Percentiles rank a stretch among this genome's conserved stretches.
Conservation (phyloP, 2,888 invertebrate species). For the Stenichneumon culpator region DNA sequence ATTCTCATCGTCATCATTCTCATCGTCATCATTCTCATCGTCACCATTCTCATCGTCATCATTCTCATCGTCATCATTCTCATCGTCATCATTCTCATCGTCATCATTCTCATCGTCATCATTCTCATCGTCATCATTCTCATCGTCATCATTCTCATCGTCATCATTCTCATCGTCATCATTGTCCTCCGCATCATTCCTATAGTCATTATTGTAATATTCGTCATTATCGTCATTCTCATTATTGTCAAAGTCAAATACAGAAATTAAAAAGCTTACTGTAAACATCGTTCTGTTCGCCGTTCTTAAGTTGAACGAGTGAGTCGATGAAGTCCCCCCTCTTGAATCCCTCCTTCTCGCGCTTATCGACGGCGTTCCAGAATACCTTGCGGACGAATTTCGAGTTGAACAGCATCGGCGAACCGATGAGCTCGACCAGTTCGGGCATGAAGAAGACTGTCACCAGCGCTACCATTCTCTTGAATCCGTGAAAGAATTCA, state of each 20-base stretch:
- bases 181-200: too few relatives aligned
- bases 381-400: slow-evolving; percentile 79
- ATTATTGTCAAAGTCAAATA: neutral
- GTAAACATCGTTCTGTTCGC: slow-evolving; percentile 79
- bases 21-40: too few relatives aligned
- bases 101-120: too few relatives aligned
- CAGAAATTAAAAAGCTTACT: slow-evolving; percentile 73
- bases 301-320: slow-evolving; percentile 78
- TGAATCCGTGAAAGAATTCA: slow-evolving; percentile 80
- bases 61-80: too few relatives aligned
- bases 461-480: slow-evolving; percentile 80
- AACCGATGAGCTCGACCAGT: slow-evolving; percentile 78
- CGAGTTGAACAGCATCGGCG: slow-evolving; percentile 77
- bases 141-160: too few relatives aligned
- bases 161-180: too few relatives aligned
- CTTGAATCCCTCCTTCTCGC: slow-evolving; percentile 76
- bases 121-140: too few relatives aligned
- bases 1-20: too few relatives aligned
- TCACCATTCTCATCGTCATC: too few relatives aligned
- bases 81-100: too few relatives aligned
- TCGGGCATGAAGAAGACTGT: slow-evolving; percentile 82
- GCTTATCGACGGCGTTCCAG: slow-evolving; percentile 77
- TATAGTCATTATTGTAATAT: too few relatives aligned
- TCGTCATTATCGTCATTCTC: too few relatives aligned
- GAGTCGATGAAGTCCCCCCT: slow-evolving; percentile 82